Base-by-base conservation (phyloP, 2,797 vertebrate species). In the Fistularia tabacaria region DNA sequence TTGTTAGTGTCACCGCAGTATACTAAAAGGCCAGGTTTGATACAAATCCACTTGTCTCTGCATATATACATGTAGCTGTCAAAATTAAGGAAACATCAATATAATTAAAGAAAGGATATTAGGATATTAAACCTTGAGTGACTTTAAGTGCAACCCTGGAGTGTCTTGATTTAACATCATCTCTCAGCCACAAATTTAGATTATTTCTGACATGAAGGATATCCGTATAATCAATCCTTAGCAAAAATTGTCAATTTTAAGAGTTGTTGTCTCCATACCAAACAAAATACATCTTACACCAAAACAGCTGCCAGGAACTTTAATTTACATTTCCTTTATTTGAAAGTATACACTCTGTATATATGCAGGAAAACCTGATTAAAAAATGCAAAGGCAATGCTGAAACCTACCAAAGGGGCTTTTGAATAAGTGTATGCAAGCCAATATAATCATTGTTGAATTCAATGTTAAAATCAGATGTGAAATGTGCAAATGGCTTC, bases 401-500 rank as follows among this genome's bases (percentile, higher is more conserved):
- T 73, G 41, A 66, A 78, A 79, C 46, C 63, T 78, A 60, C 71
- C 66, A 74, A 77, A 54, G 79, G 66, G 66, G 74, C 66, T 51
- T 42, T 69, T 76, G 49, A 53, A 79, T 67, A 67, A 55, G 73
- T 75, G 50, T 74, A 71, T 71, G 78, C 74, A 81, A 86, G 79
- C 81, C 80, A 85, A 77, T 84, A 81, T 62, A 78, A 81, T 77
- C 56, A 67, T 54, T 64, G 66, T 67, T 73, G 71, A 77, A 77
- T 84, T 67, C 76, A 80, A 80, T 83, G 82, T 74, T 79, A 69
- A 83, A 87, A 85, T 89, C 81, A 84, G 80, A 84, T 68, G 76
- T 88, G 87, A 84, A 86, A 89, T 87, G 87, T 82, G 87, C 84
- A 80, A 80, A 85, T 90, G 87, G 84, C 77, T 82, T 82, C 75